phyloP scores from a whole-genome alignment of 2,113 vertebrate species.

The Urocynchramus pylzowi region DNA sequence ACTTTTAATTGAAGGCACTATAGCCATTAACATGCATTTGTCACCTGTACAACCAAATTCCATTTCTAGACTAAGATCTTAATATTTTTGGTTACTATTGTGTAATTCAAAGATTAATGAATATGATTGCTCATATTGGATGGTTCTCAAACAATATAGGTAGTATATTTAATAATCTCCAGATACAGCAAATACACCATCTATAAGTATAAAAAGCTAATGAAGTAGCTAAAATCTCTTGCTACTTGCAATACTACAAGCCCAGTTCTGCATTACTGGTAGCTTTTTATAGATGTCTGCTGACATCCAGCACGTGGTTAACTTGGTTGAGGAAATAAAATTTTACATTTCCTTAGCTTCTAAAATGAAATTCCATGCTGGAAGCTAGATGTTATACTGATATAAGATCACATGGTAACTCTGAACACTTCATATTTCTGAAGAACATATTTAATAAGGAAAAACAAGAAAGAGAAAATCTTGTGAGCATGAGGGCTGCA shows the following conservation, averaged over 20 bases:
- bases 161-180: not conserved
- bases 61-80: slow-evolving; percentile 10
- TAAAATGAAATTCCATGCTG: slow-evolving; percentile 16
- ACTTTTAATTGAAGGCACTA: slow-evolving; percentile 24
- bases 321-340: not conserved
- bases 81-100: not conserved
- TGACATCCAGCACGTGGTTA: not conserved
- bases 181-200: not conserved
- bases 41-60: slow-evolving; percentile 25
- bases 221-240: not conserved
- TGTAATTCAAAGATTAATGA: slow-evolving; percentile 20
- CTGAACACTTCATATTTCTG: not conserved
- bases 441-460: not conserved
- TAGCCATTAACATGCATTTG: slow-evolving; percentile 25
- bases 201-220: not conserved
- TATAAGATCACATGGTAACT: not conserved
- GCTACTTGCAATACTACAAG: not conserved
- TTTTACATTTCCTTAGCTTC: not conserved
- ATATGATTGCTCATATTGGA: slow-evolving; percentile 15
- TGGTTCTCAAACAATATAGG: not conserved
- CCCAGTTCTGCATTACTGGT: not conserved
- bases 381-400: not conserved
- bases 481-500: not conserved
- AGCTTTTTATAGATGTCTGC: not conserved
- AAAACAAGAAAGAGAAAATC: not conserved